Conservation (phyloP, 2,113 vertebrate genomes). For the Dromiciops gliroides region DNA sequence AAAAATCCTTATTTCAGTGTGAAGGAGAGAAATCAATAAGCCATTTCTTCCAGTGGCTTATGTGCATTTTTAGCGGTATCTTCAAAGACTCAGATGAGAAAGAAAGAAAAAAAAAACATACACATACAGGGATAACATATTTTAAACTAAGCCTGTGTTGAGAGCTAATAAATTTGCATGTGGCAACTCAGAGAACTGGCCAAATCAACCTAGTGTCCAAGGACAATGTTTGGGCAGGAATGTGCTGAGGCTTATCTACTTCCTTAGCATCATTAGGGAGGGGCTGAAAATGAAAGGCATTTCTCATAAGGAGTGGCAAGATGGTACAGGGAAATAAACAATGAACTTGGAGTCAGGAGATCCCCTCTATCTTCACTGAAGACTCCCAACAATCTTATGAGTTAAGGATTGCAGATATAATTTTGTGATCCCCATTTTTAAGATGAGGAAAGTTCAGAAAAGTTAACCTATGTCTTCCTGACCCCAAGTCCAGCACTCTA, state of each 20-base stretch:
- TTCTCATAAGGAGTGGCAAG: neutral
- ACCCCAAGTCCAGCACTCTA: neutral
- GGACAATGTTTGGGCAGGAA: neutral
- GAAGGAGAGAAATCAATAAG: constrained; percentile 6
- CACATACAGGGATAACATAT: neutral
- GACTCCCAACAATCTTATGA: neutral
- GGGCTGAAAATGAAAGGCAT: neutral
- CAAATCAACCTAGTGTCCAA: neutral
- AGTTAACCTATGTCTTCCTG: neutral
- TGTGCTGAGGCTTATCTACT: neutral
- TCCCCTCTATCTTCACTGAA: neutral
- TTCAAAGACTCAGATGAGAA: neutral
- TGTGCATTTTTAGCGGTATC: neutral
- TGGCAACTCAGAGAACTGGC: too few relatives aligned
- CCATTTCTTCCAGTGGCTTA: neutral
- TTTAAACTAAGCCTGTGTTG: neutral
- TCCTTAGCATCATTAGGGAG: constrained; percentile 8
- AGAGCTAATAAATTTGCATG: neutral
- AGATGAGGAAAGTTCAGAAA: too few relatives aligned
- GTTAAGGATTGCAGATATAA: neutral
- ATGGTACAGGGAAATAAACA: neutral
- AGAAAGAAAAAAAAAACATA: neutral
- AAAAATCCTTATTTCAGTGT: neutral
- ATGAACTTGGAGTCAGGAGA: neutral
- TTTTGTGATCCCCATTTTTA: too few relatives aligned